Evolutionary conservation across 2,888 invertebrate genomes (phyloP).

Genomic region (Cyaniris semiargus): DNA sequence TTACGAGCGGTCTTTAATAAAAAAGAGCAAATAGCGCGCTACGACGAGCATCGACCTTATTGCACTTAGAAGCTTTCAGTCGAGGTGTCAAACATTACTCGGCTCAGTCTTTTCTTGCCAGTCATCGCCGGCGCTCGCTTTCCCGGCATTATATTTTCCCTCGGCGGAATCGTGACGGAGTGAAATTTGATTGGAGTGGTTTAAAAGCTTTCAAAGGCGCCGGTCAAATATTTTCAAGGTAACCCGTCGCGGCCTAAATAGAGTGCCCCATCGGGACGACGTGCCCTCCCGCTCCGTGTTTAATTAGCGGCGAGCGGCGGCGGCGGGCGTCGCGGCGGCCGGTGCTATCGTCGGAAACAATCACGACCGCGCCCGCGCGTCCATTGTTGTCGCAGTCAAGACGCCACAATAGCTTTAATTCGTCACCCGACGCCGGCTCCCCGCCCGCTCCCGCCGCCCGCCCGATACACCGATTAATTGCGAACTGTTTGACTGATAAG

Average conservation of each 20-base stretch:
- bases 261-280: conserved; percentile 76
- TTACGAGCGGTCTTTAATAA: conserved; percentile 27
- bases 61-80: conserved; percentile 67
- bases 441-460: background rate
- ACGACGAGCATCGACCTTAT: conserved; percentile 51
- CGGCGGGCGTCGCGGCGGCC: conserved; percentile 55
- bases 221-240: conserved; percentile 67
- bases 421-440: conserved; percentile 71
- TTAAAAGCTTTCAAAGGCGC: conserved; percentile 51
- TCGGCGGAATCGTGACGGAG: conserved; percentile 55
- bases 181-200: conserved; percentile 49
- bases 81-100: conserved; percentile 59
- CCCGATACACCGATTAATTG: conserved; percentile 25
- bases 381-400: conserved; percentile 78
- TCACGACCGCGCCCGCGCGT: conserved; percentile 54
- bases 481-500: conserved; percentile 18
- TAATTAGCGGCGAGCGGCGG: conserved; percentile 58
- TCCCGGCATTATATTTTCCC: conserved; percentile 48
- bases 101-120: conserved; percentile 60
- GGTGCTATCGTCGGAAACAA: conserved; percentile 79
- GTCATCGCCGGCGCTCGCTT: conserved; percentile 57
- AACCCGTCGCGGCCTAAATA: conserved; percentile 67
- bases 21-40: conserved; percentile 38
- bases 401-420: conserved; percentile 75
- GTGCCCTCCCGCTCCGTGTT: conserved; percentile 79